Conservation (phyloP, 2,113 vertebrate genomes). For the Meriones unguiculatus region DNA sequence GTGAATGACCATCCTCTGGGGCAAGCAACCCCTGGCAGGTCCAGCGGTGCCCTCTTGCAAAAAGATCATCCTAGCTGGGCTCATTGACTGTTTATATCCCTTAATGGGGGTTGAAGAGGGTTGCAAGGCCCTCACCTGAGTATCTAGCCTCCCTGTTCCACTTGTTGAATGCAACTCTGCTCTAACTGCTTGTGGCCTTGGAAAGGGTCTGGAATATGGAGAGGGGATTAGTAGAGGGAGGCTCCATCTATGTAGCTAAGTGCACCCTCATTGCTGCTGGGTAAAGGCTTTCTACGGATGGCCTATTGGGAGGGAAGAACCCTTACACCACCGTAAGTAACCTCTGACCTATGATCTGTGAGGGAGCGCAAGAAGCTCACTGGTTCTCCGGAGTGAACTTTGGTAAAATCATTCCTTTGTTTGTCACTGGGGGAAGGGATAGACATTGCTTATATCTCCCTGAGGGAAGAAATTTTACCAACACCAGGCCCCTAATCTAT, state of each 20-base stretch:
- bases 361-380: background rate
- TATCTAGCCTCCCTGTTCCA: background rate
- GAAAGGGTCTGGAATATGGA: background rate
- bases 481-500: background rate
- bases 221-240: background rate
- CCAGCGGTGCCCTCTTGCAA: background rate
- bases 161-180: background rate
- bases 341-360: too few species aligned
- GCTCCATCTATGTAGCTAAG: background rate
- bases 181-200: background rate
- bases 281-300: background rate
- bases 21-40: background rate
- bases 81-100: background rate
- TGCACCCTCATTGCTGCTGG: background rate
- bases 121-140: background rate
- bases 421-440: background rate
- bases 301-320: background rate
- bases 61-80: background rate
- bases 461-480: background rate
- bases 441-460: background rate
- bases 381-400: background rate
- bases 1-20: background rate
- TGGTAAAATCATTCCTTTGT: background rate
- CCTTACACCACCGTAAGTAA: background rate
- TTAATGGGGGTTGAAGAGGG: background rate